Percentiles rank a stretch among this genome's conserved stretches.
Conservation (phyloP, 2,797 vertebrate genomes). For the Rhinogobio ventralis region DNA sequence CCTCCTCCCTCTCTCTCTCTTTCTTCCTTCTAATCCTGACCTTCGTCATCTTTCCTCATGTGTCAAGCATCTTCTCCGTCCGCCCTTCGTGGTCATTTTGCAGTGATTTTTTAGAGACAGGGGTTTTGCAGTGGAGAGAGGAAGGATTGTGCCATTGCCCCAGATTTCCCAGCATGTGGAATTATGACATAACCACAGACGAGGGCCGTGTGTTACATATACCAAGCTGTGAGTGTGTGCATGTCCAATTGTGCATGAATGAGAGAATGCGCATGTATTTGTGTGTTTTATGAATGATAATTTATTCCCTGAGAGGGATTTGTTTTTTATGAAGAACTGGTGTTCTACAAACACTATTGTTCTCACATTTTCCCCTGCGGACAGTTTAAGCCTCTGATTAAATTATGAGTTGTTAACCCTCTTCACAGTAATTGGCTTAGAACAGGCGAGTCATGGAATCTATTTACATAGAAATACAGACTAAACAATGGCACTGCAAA, state of each 20-base stretch:
- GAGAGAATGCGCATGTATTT: background rate
- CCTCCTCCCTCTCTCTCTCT: slow-evolving; percentile 35
- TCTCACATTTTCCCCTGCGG: background rate
- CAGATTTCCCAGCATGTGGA: slow-evolving; percentile 69
- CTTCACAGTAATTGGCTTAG: slow-evolving; percentile 74
- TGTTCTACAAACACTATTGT: slow-evolving; percentile 4
- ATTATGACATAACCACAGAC: slow-evolving; percentile 74
- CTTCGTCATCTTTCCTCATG: slow-evolving; percentile 33
- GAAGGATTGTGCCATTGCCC: slow-evolving; percentile 73
- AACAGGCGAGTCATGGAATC: slow-evolving; percentile 77
- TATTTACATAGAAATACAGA: slow-evolving; percentile 69
- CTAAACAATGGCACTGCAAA: slow-evolving; percentile 64
- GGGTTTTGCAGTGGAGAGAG: slow-evolving; percentile 39
- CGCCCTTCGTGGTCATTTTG: slow-evolving; percentile 36
- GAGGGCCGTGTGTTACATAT: slow-evolving; percentile 56
- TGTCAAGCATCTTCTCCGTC: slow-evolving; percentile 36
- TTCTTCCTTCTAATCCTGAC: slow-evolving; percentile 45
- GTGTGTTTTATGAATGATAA: slow-evolving; percentile 19
- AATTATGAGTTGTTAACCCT: slow-evolving; percentile 74
- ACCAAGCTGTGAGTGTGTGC: background rate
- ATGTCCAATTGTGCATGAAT: background rate
- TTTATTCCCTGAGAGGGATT: background rate
- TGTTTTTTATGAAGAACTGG: background rate
- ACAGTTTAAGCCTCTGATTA: slow-evolving; percentile 56
- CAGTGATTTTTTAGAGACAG: slow-evolving; percentile 9